Evolutionary conservation across 2,797 vertebrate species (phyloP), one percentile per base, ranked within the genome.

Genomic region (Odontamblyopus rebecca): DNA sequence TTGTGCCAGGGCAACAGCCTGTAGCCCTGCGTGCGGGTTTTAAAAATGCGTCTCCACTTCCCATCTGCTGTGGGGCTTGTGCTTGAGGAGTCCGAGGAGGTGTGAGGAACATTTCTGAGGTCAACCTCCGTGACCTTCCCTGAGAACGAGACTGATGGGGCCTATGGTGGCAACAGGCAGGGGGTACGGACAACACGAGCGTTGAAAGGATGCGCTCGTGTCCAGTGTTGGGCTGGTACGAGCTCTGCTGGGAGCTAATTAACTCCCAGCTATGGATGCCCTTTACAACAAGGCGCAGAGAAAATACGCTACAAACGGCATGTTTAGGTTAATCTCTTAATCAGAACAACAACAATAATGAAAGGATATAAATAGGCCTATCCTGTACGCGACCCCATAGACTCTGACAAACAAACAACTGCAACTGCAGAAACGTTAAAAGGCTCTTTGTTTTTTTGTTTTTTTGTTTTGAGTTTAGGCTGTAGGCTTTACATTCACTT

Each of bases 1-100:
- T 87, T 87, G 91, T 90, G 91, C 91, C 89, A 89, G 86, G 75
- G 91, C 93, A 93, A 95, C 94, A 95, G 94, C 93, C 94, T 94
- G 93, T 77, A 93, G 82, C 88, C 94, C 93, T 94, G 89, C 76
- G 56, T 60, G 84, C 85, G 68, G 85, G 78, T 84, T 89, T 81
- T 82, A 87, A 32, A 90, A 87, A 88, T 85, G 87, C 90, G 73
- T 77, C 85, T 82, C 81, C 92, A 94, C 86, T 93, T 88, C 91
- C 94, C 94, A 95, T 95, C 94, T 95, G 94, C 79, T 91, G 93
- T 60, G 67, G 90, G 92, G 84, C 83, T 82, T 77, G 88, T 85
- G 89, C 29, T 72, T 53, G 84, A 32, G 74, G 73, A 82, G 84
- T 81, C 76, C 54, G 71, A 73, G 84, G 90, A 93, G 89, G 90